Conservation (phyloP, 1,140 invertebrate genomes). For the Platorchestia sp. region DNA sequence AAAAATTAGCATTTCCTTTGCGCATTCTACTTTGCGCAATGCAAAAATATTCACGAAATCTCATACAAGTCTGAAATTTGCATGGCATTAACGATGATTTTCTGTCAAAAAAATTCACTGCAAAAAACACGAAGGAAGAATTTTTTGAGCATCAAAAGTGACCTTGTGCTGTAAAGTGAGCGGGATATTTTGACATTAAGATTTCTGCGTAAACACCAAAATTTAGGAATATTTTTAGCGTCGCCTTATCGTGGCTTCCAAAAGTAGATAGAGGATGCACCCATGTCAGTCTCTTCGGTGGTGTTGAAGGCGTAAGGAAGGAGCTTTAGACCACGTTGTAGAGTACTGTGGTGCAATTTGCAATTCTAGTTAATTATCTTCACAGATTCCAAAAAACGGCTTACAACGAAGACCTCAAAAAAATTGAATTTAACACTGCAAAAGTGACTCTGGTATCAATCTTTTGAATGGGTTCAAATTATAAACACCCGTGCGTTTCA, state of each 20-base stretch:
- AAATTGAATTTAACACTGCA: background rate
- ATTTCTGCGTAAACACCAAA: background rate
- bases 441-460: background rate
- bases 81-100: background rate
- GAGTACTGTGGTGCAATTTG: too few relatives aligned
- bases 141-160: too few relatives aligned
- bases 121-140: too few relatives aligned
- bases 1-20: background rate
- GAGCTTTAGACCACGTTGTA: too few relatives aligned
- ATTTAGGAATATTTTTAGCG: background rate
- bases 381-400: too few relatives aligned
- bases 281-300: background rate
- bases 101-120: background rate
- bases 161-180: background rate
- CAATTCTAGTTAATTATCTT: too few relatives aligned
- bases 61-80: too few relatives aligned
- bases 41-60: background rate
- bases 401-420: background rate
- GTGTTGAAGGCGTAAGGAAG: too few relatives aligned
- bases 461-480: background rate
- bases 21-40: background rate
- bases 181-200: background rate
- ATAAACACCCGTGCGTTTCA: too few relatives aligned
- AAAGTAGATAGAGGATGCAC: background rate
- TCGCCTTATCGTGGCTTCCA: background rate